Evolutionary conservation across 2,888 invertebrate species (phyloP), one percentile per base, ranked within the genome.

Genomic region (Agrotis ipsilon): DNA sequence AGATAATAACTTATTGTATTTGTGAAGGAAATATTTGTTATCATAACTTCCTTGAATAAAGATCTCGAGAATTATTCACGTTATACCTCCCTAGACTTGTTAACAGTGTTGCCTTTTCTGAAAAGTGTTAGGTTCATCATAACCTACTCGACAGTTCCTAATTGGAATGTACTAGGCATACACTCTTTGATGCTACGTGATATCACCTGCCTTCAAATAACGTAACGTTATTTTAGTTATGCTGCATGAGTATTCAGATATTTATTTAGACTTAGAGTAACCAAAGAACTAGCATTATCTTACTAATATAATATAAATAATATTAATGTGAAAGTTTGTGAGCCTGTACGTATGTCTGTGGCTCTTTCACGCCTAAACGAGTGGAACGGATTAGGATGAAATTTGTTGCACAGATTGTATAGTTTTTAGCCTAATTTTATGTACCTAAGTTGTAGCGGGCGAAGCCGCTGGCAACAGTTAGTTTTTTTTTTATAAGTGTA

Each of bases 11-110:
- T 43, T n/a, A 24, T 32, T 66, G 43, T 67, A 55, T 54, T 58
- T 59, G 58, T 76, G 48, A 74, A 79, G 14, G 24, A 39, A 54
- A 74, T 58, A 79, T 27, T 49, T 24, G n/a, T 69, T 60, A 55
- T 11, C 71, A 75, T 9, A 11, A 21, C 6, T 65, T 74, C 39
- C 54, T 6, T 54, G 46, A 16, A 45, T 5, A 13, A 49, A 49
- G 19, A 18, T 21, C n/a, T 49, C 19, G 11, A 43, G 16, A 21
- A 13, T 32, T 51, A 49, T 58, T 3, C 48, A 54, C 11, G 39
- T 52, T 21, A 48, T 16, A 1, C 27, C 13, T 32, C 7, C 39
- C 52, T 54, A 48, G 16, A 27, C 4, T 57, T 66, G 18, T 13
- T 45, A n/a, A 57, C 14, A 16, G 57, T 18, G 11, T 52, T 48